These are phyloP conservation scores for Enteromius viviparus DNA, from an alignment of 2,797 vertebrate genomes.

Conservation along the genomic window DNA sequence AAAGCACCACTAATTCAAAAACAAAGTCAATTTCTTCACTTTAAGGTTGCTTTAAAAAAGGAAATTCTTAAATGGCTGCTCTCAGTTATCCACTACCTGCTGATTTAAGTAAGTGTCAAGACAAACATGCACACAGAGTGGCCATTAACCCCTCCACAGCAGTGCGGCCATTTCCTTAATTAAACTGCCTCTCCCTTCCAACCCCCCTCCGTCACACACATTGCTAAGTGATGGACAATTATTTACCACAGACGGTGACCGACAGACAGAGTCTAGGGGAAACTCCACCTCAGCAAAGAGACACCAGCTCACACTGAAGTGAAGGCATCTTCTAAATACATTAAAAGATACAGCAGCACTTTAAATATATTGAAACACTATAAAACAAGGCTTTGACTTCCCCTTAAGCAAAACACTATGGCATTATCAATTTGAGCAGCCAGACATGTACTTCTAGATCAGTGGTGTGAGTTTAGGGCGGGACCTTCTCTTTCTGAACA, in stretches of 20 bases:
- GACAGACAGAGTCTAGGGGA: neutral
- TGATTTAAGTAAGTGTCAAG: conserved; percentile 14
- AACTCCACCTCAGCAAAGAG: conserved; percentile 8
- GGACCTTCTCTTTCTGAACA: neutral
- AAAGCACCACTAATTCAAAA: neutral
- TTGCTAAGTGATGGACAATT: conserved; percentile 29
- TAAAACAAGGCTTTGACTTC: neutral
- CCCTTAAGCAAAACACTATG: neutral
- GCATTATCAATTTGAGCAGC: neutral
- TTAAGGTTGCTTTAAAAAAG: neutral
- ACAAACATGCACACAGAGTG: conserved; percentile 31
- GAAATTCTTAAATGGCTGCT: neutral
- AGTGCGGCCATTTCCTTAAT: conserved; percentile 65
- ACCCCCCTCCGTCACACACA: conserved; percentile 1
- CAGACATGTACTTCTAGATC: neutral
- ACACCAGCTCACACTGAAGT: neutral
- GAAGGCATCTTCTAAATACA: neutral
- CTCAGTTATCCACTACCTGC: neutral
- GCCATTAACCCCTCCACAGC: conserved; percentile 55
- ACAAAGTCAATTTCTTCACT: neutral
- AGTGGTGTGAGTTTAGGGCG: neutral
- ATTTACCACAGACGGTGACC: conserved; percentile 25
- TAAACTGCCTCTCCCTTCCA: conserved; percentile 39
- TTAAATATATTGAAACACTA: neutral
- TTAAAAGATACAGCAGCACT: neutral